phyloP scores from a whole-genome alignment of 2,888 invertebrate species.

The Ommatoiulus sabulosus region DNA sequence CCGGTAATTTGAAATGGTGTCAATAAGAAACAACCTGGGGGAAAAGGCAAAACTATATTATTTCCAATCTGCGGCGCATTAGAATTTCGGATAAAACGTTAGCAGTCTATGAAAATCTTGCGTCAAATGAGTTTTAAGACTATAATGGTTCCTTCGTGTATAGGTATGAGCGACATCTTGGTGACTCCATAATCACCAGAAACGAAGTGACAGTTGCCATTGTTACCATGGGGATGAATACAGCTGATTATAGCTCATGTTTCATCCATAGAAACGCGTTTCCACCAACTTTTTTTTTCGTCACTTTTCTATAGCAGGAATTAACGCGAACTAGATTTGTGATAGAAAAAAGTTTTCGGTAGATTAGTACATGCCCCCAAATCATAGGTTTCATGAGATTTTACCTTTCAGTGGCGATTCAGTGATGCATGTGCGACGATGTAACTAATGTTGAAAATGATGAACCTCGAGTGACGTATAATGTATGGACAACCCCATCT shows the following conservation, averaged over 20 bases:
- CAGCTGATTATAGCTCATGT: not conserved
- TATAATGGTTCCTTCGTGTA: not conserved
- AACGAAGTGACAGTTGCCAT: not conserved
- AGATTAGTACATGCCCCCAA: not conserved
- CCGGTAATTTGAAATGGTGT: not conserved
- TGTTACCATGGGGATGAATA: slow-evolving; percentile 28
- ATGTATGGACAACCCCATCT: not conserved
- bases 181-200: not conserved
- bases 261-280: not conserved
- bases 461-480: too few relatives aligned
- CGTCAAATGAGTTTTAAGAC: not conserved
- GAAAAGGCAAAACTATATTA: not conserved
- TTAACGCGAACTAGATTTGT: not conserved
- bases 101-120: not conserved
- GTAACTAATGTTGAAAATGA: too few relatives aligned
- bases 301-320: not conserved
- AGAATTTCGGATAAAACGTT: not conserved
- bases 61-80: not conserved
- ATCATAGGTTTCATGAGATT: too few relatives aligned
- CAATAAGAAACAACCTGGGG: not conserved
- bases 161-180: not conserved
- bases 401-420: too few relatives aligned
- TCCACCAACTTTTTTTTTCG: not conserved
- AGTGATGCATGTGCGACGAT: too few relatives aligned
- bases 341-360: not conserved